Conservation (phyloP, 2,888 invertebrate genomes). For the Ormyrus rosae region DNA sequence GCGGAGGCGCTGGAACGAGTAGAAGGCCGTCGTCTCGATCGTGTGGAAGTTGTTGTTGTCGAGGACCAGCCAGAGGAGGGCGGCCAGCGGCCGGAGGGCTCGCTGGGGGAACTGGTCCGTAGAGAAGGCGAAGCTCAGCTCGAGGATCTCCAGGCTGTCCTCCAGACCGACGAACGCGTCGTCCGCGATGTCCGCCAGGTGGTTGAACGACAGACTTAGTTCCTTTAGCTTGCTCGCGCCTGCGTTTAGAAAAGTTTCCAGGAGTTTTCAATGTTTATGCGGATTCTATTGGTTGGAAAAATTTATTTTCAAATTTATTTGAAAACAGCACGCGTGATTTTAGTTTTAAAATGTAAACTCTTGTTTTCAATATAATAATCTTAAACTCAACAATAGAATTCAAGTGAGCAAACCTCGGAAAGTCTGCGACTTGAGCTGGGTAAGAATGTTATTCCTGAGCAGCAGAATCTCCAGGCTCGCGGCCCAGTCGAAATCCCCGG, state of each 20-base stretch:
- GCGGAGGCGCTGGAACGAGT: slow-evolving; percentile 77
- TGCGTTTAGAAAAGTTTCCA: neutral
- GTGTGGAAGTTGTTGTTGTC: slow-evolving; percentile 92
- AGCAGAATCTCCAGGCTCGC: slow-evolving; percentile 87
- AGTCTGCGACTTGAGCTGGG: slow-evolving; percentile 75
- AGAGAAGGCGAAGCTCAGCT: slow-evolving; percentile 90
- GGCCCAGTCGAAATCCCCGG: slow-evolving; percentile 90
- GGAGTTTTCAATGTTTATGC: too few relatives aligned
- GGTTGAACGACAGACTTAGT: slow-evolving; percentile 94
- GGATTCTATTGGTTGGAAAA: too few relatives aligned
- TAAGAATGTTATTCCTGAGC: slow-evolving; percentile 89
- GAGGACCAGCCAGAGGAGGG: slow-evolving; percentile 88
- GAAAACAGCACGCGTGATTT: too few relatives aligned
- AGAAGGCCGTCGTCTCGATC: slow-evolving; percentile 84
- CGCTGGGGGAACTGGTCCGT: slow-evolving; percentile 87
- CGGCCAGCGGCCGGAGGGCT: slow-evolving; percentile 84
- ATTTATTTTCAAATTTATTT: too few relatives aligned
- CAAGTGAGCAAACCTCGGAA: slow-evolving; percentile 72
- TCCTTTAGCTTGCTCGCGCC: slow-evolving; percentile 88
- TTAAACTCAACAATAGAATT: too few relatives aligned
- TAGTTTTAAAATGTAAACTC: neutral
- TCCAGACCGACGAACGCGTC: slow-evolving; percentile 88
- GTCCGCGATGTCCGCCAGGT: slow-evolving; percentile 87
- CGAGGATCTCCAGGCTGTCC: slow-evolving; percentile 86
- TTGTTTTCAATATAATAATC: neutral